Evolutionary conservation across 2,888 invertebrate species (phyloP), one percentile per base, ranked within the genome.

Genomic region (Cataglyphis livida): DNA sequence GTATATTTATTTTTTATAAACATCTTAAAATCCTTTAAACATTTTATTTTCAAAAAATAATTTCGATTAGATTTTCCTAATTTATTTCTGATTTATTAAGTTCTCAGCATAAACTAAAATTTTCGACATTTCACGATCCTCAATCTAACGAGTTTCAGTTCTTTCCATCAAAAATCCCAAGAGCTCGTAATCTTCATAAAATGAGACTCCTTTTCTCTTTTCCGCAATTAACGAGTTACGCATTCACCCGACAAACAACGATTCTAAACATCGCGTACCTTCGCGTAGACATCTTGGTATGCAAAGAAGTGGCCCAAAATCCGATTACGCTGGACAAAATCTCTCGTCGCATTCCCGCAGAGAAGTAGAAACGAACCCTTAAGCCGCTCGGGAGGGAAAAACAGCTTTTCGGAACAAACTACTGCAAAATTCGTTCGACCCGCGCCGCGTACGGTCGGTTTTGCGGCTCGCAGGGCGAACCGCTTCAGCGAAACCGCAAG

Each of bases 381-480:
- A 71, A 79, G 59, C 59, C 35, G 59, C 32, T 71, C 35, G 59
- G 21, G 12, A 7, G 15, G 35, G 35, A 78, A 78, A 82, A 75
- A 75, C 78, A 65, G 64, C 65, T 82, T 64, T 57, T 41, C 51
- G 9, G 59, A 38, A 79, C 79, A 59, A 78, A 82, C 66, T 59
- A 32, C 57, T 82, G 35, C 65, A 82, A 79, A 82, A 82, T 82
- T 82, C 51, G 81, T 66, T 81, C 66, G 68, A 59, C 66, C 66
- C 21, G 61, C 25, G 38, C 79, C 48, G 61, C 78, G 71, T 71
- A 57, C 81, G 61, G 84, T 65, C 73, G 84, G 84, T 84, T 84
- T 84, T 84, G 84, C 62, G 84, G 84, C 71, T 68, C 44, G 78
- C 76, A 71, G 73, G 44, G 21, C 28, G 71, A 51, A 65, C 83